Conservation (phyloP, 2,888 invertebrate genomes). For the Pimpla rufipes region DNA sequence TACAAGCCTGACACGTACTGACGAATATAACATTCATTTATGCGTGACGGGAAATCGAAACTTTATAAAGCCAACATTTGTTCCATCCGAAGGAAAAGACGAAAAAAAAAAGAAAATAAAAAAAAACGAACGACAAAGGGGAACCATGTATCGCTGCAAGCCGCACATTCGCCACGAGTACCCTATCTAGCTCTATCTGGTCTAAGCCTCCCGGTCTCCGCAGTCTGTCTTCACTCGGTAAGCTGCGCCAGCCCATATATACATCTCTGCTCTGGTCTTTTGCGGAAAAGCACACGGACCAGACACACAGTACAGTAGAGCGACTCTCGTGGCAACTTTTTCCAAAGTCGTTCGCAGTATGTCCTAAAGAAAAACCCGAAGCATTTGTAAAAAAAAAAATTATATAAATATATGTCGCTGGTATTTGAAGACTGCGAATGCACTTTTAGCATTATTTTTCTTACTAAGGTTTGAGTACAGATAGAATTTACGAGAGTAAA, state of each 20-base stretch:
- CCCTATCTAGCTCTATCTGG: constrained; percentile 35
- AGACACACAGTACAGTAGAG: not conserved
- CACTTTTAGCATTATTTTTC: not conserved
- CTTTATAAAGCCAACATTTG: constrained; percentile 80
- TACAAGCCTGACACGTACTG: constrained; percentile 22
- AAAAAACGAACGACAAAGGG: constrained; percentile 7
- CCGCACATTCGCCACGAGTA: constrained; percentile 32
- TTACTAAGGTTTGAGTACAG: not conserved
- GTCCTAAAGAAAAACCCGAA: no score
- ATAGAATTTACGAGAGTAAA: not conserved
- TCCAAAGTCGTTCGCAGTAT: not conserved
- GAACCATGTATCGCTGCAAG: constrained; percentile 45
- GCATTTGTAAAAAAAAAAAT: not conserved
- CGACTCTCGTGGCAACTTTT: not conserved
- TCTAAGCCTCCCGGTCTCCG: constrained; percentile 29
- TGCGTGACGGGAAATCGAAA: constrained; percentile 73
- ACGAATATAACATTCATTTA: constrained; percentile 79
- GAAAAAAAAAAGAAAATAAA: constrained; percentile 9
- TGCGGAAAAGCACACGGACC: constrained; percentile 29
- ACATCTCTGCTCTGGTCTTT: constrained; percentile 49
- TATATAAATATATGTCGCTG: no score
- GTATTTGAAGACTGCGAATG: no score
- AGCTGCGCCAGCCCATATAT: constrained; percentile 38
- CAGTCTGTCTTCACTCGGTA: constrained; percentile 30
- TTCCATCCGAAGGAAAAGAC: constrained; percentile 64